phyloP scores from a whole-genome alignment of 2,113 vertebrate genomes.

The Campylomormyrus tamandua region DNA sequence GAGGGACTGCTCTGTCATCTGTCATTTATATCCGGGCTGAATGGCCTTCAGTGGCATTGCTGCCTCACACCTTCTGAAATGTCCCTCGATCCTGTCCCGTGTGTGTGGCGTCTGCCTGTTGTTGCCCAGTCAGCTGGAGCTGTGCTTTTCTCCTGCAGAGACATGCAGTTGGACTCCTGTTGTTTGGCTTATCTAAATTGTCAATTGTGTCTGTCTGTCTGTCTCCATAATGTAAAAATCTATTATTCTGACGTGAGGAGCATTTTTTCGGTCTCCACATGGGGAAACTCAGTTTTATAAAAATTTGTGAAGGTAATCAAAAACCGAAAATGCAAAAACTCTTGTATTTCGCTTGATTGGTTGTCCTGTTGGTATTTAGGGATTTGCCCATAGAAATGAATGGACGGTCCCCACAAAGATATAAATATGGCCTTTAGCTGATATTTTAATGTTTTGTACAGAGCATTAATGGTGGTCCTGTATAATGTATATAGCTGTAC shows the following conservation, averaged over 20 bases:
- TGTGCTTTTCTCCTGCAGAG: not conserved
- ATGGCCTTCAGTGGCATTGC: not conserved
- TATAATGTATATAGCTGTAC: not conserved
- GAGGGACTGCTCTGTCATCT: not conserved
- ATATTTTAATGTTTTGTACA: not conserved
- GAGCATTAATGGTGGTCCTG: not conserved
- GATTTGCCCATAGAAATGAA: not conserved
- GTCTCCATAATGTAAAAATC: not conserved
- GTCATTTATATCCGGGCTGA: not conserved
- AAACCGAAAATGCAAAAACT: not conserved
- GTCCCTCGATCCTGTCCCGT: not conserved
- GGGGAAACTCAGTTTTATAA: not conserved
- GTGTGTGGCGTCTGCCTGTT: not conserved
- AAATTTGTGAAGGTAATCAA: not conserved
- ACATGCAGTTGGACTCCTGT: not conserved
- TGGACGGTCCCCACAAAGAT: not conserved
- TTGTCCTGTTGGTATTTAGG: not conserved
- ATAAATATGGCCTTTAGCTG: not conserved
- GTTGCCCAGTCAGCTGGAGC: not conserved
- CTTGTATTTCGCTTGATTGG: not conserved
- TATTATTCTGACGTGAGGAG: not conserved
- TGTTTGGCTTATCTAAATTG: not conserved
- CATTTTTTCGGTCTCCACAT: not conserved
- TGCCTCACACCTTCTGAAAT: not conserved
- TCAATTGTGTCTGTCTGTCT: not conserved